Conservation (phyloP, 1,140 invertebrate species). For the Tachypleus tridentatus region DNA sequence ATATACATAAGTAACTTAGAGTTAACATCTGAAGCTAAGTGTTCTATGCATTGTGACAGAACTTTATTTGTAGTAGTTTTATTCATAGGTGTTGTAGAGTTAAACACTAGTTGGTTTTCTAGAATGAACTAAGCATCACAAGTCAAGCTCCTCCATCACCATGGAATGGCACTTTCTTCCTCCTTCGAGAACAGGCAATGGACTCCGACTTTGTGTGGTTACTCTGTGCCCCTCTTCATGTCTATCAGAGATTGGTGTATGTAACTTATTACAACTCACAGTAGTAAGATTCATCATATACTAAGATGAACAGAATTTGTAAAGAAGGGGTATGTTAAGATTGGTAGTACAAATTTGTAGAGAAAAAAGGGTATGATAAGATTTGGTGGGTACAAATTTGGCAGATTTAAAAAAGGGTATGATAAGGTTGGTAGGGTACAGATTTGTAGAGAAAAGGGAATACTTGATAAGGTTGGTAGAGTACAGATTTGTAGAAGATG, state of each 20-base stretch:
- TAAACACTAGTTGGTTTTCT: too few species aligned
- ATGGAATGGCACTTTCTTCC: conserved; percentile 17
- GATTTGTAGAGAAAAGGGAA: background rate
- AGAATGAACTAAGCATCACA: background rate
- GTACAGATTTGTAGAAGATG: conserved; percentile 8
- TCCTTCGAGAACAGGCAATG: conserved; percentile 20
- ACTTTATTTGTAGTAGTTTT: too few species aligned
- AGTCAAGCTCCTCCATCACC: conserved; percentile 1
- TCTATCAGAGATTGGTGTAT: conserved; percentile 84
- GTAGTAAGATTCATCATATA: conserved; percentile 78
- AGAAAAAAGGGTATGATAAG: conserved; percentile 35
- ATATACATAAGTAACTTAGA: too few species aligned
- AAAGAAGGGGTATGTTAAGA: conserved; percentile 49
- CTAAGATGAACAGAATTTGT: conserved; percentile 78
- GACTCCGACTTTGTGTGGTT: conserved; percentile 70
- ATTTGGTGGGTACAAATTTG: conserved; percentile 75
- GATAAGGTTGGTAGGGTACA: conserved; percentile 61
- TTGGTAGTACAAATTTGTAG: conserved; percentile 70
- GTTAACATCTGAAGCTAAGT: too few species aligned
- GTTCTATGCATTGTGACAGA: too few species aligned
- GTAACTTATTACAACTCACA: conserved; percentile 88
- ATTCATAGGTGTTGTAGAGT: too few species aligned
- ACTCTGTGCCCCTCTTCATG: conserved; percentile 61
- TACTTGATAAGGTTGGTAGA: background rate
- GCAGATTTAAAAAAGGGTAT: conserved; percentile 40